phyloP scores from a whole-genome alignment of 2,113 vertebrate species.

The Albula goreensis region DNA sequence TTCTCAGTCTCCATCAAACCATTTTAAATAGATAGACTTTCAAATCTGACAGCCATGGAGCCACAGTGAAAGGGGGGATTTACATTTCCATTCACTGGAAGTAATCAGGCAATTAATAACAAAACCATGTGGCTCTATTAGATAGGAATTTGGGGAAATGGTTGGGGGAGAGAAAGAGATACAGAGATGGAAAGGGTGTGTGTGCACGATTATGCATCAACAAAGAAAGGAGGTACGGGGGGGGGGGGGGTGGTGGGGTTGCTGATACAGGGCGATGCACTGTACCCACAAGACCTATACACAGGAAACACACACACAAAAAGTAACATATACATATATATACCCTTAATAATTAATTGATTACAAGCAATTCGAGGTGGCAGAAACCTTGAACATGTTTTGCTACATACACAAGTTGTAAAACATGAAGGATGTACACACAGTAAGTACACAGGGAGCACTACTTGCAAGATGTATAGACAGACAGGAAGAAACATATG shows the following conservation, averaged over 20 bases:
- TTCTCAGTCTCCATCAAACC: slow-evolving; percentile 26
- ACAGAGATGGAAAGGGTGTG: slow-evolving; percentile 32
- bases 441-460: background rate
- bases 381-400: too few relatives aligned
- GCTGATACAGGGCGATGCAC: too few relatives aligned
- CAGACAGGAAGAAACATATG: too few relatives aligned
- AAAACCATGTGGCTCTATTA: slow-evolving; percentile 66
- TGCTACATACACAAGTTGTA: too few relatives aligned
- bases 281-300: too few relatives aligned
- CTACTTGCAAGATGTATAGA: background rate
- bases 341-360: too few relatives aligned
- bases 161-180: slow-evolving; percentile 32
- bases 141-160: slow-evolving; percentile 46
- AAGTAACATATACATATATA: too few relatives aligned
- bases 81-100: slow-evolving; percentile 67
- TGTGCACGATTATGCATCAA: background rate
- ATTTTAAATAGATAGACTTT: slow-evolving; percentile 52
- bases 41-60: slow-evolving; percentile 61
- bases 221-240: background rate
- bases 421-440: background rate
- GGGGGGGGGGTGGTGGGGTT: background rate
- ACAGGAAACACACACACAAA: too few relatives aligned
- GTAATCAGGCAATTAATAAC: slow-evolving; percentile 76
- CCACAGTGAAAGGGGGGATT: slow-evolving; percentile 64
- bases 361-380: too few relatives aligned